Evolutionary conservation across 2,113 vertebrate species (phyloP).

Genomic region (Marmota monax): DNA sequence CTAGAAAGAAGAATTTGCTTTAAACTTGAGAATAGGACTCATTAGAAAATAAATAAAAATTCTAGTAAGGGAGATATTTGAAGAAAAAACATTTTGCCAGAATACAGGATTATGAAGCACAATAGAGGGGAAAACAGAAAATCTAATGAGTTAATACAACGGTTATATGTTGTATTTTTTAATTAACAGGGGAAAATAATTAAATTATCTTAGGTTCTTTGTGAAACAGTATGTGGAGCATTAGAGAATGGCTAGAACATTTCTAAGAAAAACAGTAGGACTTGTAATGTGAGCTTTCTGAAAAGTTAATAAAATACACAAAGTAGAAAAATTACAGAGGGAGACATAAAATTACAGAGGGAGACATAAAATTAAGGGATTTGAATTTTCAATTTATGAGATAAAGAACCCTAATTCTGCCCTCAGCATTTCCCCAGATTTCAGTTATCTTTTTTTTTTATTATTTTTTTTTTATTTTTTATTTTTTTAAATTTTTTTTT

Average conservation of each 20-base stretch:
- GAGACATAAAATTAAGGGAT: neutral
- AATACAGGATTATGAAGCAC: neutral
- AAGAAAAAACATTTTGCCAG: conserved; percentile 1
- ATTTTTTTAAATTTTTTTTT: too few relatives aligned
- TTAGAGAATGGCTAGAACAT: neutral
- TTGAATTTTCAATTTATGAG: neutral
- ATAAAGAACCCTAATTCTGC: neutral
- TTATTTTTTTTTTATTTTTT: too few relatives aligned
- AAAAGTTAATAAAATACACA: neutral
- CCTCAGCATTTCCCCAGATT: neutral
- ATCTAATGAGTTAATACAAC: neutral
- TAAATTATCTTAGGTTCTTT: neutral
- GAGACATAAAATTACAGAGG: neutral
- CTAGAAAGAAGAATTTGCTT: conserved; percentile 40
- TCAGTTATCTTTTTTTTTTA: neutral
- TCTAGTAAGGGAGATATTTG: neutral
- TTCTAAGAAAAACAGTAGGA: neutral
- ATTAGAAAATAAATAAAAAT: neutral
- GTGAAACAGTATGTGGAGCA: neutral
- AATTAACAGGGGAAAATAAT: neutral
- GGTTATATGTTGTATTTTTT: neutral
- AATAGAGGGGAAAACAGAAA: neutral
- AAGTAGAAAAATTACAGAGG: neutral
- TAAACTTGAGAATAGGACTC: conserved; percentile 37
- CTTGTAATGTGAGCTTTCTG: neutral